Evolutionary conservation across 2,888 invertebrate genomes (phyloP), one percentile per base, ranked within the genome.

Genomic region (Sinhomidia bicolor): DNA sequence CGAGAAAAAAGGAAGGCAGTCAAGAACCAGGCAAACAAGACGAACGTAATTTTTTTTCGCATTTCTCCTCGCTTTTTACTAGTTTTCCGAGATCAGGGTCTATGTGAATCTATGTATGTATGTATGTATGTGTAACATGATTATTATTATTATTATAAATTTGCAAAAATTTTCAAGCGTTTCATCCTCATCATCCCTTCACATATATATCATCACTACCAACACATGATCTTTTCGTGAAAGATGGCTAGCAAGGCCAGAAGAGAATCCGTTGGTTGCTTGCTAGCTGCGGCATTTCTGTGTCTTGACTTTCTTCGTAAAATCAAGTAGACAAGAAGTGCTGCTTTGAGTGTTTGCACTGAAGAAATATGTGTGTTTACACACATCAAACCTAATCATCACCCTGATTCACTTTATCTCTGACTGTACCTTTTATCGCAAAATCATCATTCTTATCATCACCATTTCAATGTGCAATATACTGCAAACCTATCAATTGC

Each of bases 391-490:
- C 14, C 29, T 29, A 26, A 26, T 62, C 62, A 29, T 62, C 62
- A 62, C 29, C 29, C 26, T 29, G 29, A 62, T 26, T 62, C 29
- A n/a, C n/a, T 29, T 4, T 9, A 29, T 26, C 62, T 14, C 29
- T 29, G 62, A 29, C 29, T 62, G 62, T 62, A 62, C 26, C 17
- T 80, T 79, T 57, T 80, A n/a, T 44, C 62, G 80, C 80, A 57
- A 80, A 80, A 80, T 80, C 80, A 80, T 80, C 44, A 10, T 36
- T 32, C 20, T 47, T 6, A 23, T 79, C 51, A 29, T 29, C 62
- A 62, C 29, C 20, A 23, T n/a, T 23, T 6, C n/a, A n/a, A 51
- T n/a, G n/a, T 51, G n/a, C n/a, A 51, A 51, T 51, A 36, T 36
- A 5, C 51, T n/a, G n/a, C 14, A 14, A 51, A 57, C 5, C 23